Base-by-base conservation (phyloP, 2,797 vertebrate genomes). In the Sebastes diploproa region DNA sequence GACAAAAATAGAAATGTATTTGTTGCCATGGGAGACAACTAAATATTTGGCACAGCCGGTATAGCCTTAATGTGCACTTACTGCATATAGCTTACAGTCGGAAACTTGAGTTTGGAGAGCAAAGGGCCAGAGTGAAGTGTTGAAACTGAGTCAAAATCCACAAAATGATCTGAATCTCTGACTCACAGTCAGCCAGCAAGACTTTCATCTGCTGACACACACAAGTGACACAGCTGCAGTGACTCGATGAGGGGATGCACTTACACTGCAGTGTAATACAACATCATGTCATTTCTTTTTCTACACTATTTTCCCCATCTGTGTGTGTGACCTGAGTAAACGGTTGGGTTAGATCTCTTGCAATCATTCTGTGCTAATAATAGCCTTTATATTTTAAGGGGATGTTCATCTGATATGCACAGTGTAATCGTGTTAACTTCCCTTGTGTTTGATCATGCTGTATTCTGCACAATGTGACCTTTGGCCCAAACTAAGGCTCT, bases 31-130 rank as follows among this genome's bases (percentile, higher is more conserved):
- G 90, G 92, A 86, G 90, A 93, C 82, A 16, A 7, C 75, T 66
- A 92, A 94, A 94, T 94, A 94, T 94, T 94, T 94, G 70, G 88
- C 75, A 34, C 55, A 78, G 85, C 64, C 61, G 25, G 23, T n/a
- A 38, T 38, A 8, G 86, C 54, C 71, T 65, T 76, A 74, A 74
- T 83, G 78, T 3, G 73, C 65, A 56, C 72, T 71, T 62, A 85
- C 84, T 90, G 78, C 59, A 77, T 78, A 78, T 82, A 82, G 87
- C 65, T 63, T 62, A 54, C 34, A 69, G 42, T 25, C 13, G 25
- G 85, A 62, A 74, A 73, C 61, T 59, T 61, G 6, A 63, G 27
- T 54, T n/a, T n/a, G 30, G 16, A 20, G n/a, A n/a, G 18, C 59
- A 73, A 72, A 61, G 1, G n/a, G 25, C 20, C 16, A 42, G 23